Evolutionary conservation across 2,113 vertebrate species (phyloP), one percentile per base, ranked within the genome.

Genomic region (Sander vitreus): DNA sequence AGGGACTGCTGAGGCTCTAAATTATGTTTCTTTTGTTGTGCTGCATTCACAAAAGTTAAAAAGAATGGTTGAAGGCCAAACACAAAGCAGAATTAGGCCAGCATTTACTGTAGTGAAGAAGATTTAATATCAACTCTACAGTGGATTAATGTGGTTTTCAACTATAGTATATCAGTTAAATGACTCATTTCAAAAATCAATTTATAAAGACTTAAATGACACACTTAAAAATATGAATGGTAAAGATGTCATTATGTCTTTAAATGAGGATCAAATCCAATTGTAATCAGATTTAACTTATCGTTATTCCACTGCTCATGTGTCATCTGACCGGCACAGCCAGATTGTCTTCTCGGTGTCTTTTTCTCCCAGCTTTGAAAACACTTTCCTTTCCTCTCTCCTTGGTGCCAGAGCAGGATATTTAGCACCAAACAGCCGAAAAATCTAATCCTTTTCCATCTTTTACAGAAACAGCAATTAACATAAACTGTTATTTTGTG

Each of bases 1-100:
- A 76, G 62, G 77, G 77, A 65, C 21, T 43, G 58, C 57, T 70
- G 76, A 81, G 78, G 45, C 50, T 81, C 72, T 30, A 62, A 85
- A 87, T 87, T 82, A 66, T 12, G 39, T 85, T 76, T 78, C 15
- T 39, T 66, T 60, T 72, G 78, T 73, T 84, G 69, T 73, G 63
- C 50, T 86, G 54, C 58, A 78, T 85, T 82, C 64, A 77, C 66
- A 79, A 68, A 87, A 73, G 67, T 48, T 36, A 70, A 43, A 55
- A 66, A 60, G 48, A 63, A 69, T 69, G 54, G 64, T 78, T 71
- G 43, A 84, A 78, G 74, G 85, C 72, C 65, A 80, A 81, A 81
- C 43, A 53, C 63, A 68, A 54, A 70, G 73, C 71, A 64, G 70
- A 76, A 71, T 68, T 54, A 84, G 62, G 69, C 64, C 62, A 88